phyloP scores from a whole-genome alignment of 2,797 vertebrate species.

The Rhodeus uyekii region DNA sequence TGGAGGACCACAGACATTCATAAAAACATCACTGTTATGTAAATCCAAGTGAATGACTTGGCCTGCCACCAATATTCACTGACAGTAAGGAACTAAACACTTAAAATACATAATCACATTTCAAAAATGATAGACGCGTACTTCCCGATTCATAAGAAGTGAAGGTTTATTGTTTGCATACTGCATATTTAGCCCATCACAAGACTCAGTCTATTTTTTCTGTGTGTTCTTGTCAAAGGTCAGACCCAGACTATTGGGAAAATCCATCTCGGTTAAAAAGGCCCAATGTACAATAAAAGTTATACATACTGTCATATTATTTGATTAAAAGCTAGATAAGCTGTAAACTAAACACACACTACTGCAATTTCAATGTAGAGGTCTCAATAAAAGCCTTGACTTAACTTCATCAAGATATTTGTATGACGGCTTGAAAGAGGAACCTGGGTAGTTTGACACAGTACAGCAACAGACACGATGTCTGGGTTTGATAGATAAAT shows the following conservation, averaged over 20 bases:
- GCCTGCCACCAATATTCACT: neutral
- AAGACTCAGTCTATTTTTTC: neutral
- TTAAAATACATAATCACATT: neutral
- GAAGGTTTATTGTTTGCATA: neutral
- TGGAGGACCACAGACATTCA: neutral
- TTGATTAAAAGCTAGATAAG: neutral
- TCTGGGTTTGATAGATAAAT: slow-evolving; percentile 25
- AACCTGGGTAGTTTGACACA: neutral
- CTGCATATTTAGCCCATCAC: neutral
- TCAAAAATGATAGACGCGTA: neutral
- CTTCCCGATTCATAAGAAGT: neutral
- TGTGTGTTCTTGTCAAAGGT: neutral
- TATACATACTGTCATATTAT: neutral
- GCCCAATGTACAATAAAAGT: neutral
- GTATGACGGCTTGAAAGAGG: slow-evolving; percentile 11
- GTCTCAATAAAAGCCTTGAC: neutral
- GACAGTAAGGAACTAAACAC: neutral
- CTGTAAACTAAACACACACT: neutral
- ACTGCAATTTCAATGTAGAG: neutral
- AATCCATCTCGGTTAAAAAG: neutral
- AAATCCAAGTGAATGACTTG: neutral
- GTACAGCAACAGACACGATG: neutral
- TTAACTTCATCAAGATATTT: neutral
- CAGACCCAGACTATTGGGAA: neutral
- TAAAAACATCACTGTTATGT: neutral